A percentile compares a stretch with the other conserved stretches of the same genome.
phyloP scores from a whole-genome alignment of 2,888 invertebrate genomes.

The Dolichopus griseipennis region DNA sequence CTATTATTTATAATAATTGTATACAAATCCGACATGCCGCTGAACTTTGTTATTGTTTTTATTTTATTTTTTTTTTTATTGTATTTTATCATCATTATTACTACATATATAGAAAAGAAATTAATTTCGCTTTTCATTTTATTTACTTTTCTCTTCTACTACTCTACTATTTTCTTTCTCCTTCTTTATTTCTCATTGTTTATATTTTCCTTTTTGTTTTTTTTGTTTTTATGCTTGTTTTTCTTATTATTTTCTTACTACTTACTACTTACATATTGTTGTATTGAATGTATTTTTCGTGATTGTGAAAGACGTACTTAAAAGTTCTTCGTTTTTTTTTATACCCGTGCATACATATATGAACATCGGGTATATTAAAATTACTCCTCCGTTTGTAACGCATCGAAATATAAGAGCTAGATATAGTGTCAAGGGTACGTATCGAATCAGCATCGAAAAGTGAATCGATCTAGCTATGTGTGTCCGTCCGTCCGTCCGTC shows the following conservation, averaged over 20 bases:
- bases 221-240: neutral
- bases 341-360: no score
- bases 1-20: no score
- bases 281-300: neutral
- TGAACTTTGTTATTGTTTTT: neutral
- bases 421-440: no score
- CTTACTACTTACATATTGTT: neutral
- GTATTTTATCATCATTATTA: neutral
- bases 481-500: no score
- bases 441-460: no score
- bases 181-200: neutral
- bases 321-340: neutral
- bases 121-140: constrained; percentile 6
- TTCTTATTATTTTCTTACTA: no score
- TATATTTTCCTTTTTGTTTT: neutral
- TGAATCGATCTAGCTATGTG: no score
- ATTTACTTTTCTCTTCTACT: neutral
- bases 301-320: neutral
- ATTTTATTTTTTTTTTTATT: neutral
- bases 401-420: no score
- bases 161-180: neutral
- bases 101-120: neutral
- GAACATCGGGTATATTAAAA: no score
- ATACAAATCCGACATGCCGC: neutral
- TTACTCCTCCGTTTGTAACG: no score